Percentiles rank a stretch among this genome's conserved stretches.
These are phyloP conservation scores for Drosophila infuscata DNA, from an alignment of 2,888 invertebrate species.

Conservation along the genomic window DNA sequence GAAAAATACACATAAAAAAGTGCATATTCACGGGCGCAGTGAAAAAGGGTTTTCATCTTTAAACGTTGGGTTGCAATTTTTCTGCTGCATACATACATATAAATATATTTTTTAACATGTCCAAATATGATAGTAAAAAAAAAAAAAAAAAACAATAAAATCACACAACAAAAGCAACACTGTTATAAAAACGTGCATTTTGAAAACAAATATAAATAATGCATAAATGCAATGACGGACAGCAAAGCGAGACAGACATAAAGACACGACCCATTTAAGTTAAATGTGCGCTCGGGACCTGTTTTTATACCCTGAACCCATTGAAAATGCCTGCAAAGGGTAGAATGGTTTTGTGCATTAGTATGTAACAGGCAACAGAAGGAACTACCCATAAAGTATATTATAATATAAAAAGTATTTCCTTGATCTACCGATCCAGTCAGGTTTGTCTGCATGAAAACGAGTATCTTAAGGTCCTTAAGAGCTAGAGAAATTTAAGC, in stretches of 20 bases:
- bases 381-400: neutral
- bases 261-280: constrained; percentile 70
- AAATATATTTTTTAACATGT: constrained; percentile 58
- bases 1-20: constrained; percentile 7
- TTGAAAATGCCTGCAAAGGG: neutral
- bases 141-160: constrained; percentile 30
- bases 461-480: neutral
- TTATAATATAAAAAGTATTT: no score
- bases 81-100: constrained; percentile 51
- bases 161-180: constrained; percentile 26
- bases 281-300: constrained; percentile 55
- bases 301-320: constrained; percentile 8
- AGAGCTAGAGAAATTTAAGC: neutral
- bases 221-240: constrained; percentile 63
- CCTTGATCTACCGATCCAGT: neutral
- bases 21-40: constrained; percentile 50
- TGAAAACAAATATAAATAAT: constrained; percentile 67
- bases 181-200: constrained; percentile 31
- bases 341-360: neutral
- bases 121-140: constrained; percentile 39
- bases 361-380: neutral
- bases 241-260: constrained; percentile 52
- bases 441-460: neutral
- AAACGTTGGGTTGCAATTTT: constrained; percentile 16
- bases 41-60: constrained; percentile 21